Conservation (phyloP, 2,888 invertebrate genomes). For the Rhorus exstirpatorius region DNA sequence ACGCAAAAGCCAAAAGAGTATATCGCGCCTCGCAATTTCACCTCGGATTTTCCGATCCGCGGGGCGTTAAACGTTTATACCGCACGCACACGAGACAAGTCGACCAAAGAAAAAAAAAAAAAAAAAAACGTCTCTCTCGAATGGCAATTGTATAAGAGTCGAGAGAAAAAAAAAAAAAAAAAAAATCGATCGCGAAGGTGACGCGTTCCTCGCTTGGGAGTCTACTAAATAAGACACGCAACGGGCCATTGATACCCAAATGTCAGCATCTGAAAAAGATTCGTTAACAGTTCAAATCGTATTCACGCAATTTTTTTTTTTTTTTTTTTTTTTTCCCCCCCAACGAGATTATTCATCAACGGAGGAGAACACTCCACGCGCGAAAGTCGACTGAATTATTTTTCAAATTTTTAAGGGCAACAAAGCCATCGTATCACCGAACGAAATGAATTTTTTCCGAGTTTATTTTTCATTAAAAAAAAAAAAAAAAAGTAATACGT, state of each 20-base stretch:
- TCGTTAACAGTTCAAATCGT: conserved; percentile 62
- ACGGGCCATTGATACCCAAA: conserved; percentile 68
- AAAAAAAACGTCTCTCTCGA: conserved; percentile 19
- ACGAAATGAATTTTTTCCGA: too few relatives aligned
- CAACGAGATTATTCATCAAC: not conserved
- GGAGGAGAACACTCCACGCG: not conserved
- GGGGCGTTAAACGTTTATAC: not conserved
- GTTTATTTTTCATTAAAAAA: too few relatives aligned
- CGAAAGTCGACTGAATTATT: too few relatives aligned
- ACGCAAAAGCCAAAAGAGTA: conserved; percentile 43
- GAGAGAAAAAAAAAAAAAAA: conserved; percentile 8
- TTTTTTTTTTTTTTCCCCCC: not conserved
- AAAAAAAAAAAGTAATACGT: too few relatives aligned
- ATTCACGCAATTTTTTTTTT: too few relatives aligned
- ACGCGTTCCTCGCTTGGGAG: conserved; percentile 63
- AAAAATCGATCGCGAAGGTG: not conserved
- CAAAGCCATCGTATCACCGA: too few relatives aligned
- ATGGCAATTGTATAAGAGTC: not conserved
- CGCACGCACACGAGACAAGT: not conserved
- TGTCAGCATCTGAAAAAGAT: conserved; percentile 75
- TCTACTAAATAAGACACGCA: conserved; percentile 34
- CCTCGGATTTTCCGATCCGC: conserved; percentile 30
- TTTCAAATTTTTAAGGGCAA: too few relatives aligned
- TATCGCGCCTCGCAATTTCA: conserved; percentile 55
- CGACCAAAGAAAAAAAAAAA: conserved; percentile 46